Percentiles rank a stretch among this genome's conserved stretches.
Conservation (phyloP, 1,140 invertebrate species). For the Samia ricini region DNA sequence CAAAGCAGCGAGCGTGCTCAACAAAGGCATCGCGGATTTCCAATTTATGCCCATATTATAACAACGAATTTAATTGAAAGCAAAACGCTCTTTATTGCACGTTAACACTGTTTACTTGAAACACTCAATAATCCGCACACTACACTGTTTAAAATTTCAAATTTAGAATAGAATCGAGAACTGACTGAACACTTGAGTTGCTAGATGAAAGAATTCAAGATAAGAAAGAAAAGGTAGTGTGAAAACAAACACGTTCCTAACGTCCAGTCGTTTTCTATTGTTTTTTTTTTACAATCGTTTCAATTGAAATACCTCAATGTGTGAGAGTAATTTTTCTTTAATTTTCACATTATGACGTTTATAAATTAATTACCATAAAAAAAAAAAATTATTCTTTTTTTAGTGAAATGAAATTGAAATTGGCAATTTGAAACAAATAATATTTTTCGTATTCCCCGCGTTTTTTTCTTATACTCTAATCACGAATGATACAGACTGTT, state of each 20-base stretch:
- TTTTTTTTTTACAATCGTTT: conserved; percentile 27
- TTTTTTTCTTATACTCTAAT: conserved; percentile 55
- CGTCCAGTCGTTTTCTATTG: conserved; percentile 29
- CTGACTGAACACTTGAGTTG: conserved; percentile 23
- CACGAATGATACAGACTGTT: conserved; percentile 55
- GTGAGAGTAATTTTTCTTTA: conserved; percentile 23
- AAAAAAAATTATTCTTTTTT: too few species aligned
- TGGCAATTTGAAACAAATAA: too few species aligned
- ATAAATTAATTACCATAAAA: conserved; percentile 40
- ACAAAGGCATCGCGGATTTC: conserved; percentile 53
- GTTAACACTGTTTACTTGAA: conserved; percentile 24
- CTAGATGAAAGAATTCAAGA: conserved; percentile 32
- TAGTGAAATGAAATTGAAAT: too few species aligned
- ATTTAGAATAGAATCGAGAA: conserved; percentile 11
- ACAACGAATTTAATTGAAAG: conserved; percentile 18
- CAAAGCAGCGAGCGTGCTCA: conserved; percentile 66
- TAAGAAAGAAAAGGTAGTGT: conserved; percentile 38
- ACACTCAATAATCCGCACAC: conserved; percentile 10
- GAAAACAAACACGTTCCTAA: conserved; percentile 20
- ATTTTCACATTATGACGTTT: conserved; percentile 55
- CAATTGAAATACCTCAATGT: conserved; percentile 13
- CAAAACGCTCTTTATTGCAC: conserved; percentile 26
- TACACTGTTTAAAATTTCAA: neutral
- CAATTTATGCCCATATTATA: conserved; percentile 66
- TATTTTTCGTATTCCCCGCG: conserved; percentile 40